A percentile compares a stretch with the other conserved stretches of the same genome.
These are phyloP conservation scores for Microtus pennsylvanicus DNA, from an alignment of 2,113 vertebrate species.

Conservation along the genomic window DNA sequence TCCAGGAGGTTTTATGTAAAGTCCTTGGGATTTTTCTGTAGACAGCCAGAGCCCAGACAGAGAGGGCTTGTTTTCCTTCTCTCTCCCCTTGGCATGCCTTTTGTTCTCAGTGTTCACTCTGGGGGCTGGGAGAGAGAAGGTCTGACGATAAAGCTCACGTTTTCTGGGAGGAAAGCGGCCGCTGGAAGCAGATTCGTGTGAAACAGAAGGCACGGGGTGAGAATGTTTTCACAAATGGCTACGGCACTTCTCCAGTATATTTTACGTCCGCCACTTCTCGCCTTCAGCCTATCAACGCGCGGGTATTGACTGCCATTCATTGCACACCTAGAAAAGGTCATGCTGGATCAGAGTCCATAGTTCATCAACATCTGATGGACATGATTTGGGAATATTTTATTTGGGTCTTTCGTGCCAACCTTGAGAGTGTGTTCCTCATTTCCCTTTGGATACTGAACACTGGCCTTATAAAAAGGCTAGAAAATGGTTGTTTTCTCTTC, in stretches of 20 bases:
- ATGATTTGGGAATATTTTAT: neutral
- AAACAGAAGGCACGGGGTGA: neutral
- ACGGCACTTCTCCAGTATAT: neutral
- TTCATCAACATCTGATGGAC: neutral
- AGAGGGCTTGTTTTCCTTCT: neutral
- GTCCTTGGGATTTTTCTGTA: neutral
- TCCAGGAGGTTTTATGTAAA: neutral
- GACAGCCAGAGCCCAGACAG: neutral
- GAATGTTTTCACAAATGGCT: neutral
- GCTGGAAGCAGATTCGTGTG: neutral
- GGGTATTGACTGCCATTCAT: neutral
- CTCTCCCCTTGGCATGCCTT: neutral
- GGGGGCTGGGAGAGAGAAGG: neutral
- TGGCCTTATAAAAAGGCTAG: neutral
- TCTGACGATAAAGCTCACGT: neutral
- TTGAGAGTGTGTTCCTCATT: neutral
- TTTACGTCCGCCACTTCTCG: neutral
- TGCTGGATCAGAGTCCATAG: neutral
- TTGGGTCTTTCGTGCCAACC: neutral
- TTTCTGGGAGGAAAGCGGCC: neutral
- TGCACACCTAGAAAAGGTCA: neutral
- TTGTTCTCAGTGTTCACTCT: neutral
- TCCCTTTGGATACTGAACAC: neutral
- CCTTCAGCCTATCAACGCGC: neutral
- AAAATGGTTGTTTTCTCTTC: neutral